These are phyloP conservation scores for Trididemnum clinides DNA, from an alignment of 23 tunicate genomes.

Conservation along the genomic window DNA sequence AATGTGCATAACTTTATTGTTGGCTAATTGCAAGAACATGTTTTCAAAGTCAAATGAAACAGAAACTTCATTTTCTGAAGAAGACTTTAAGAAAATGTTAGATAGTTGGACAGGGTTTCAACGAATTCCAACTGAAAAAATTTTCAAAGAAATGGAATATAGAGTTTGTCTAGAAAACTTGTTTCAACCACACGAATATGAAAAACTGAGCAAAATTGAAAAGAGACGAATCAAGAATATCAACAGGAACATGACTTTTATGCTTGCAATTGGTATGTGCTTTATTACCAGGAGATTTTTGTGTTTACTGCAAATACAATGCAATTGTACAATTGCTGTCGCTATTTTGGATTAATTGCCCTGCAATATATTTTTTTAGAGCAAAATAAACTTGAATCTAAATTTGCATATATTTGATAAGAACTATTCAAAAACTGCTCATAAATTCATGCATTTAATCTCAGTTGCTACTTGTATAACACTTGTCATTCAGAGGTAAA, in stretches of 20 bases:
- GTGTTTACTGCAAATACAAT: too few relatives aligned
- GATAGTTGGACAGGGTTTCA: conserved; percentile 46
- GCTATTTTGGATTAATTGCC: too few relatives aligned
- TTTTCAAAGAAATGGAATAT: conserved; percentile 36
- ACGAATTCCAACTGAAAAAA: conserved; percentile 37
- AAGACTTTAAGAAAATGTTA: conserved; percentile 12
- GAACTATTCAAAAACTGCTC: neutral
- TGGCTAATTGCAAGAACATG: too few relatives aligned
- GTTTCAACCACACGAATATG: conserved; percentile 72
- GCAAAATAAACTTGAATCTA: neutral
- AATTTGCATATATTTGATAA: neutral
- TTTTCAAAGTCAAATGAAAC: too few relatives aligned
- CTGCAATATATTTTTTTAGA: too few relatives aligned
- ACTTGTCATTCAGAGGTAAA: too few relatives aligned
- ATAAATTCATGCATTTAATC: too few relatives aligned
- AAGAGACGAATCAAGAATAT: conserved; percentile 59
- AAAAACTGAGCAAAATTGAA: conserved; percentile 44
- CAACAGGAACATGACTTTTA: conserved; percentile 41
- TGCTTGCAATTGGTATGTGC: conserved; percentile 1
- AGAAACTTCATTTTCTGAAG: neutral
- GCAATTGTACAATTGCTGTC: too few relatives aligned
- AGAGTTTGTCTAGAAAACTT: conserved; percentile 51
- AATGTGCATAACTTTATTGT: too few relatives aligned
- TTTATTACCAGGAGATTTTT: too few relatives aligned
- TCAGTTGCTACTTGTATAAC: too few relatives aligned